These are phyloP conservation scores for Holotrichia oblita DNA, from an alignment of 1,140 invertebrate genomes.

Conservation along the genomic window DNA sequence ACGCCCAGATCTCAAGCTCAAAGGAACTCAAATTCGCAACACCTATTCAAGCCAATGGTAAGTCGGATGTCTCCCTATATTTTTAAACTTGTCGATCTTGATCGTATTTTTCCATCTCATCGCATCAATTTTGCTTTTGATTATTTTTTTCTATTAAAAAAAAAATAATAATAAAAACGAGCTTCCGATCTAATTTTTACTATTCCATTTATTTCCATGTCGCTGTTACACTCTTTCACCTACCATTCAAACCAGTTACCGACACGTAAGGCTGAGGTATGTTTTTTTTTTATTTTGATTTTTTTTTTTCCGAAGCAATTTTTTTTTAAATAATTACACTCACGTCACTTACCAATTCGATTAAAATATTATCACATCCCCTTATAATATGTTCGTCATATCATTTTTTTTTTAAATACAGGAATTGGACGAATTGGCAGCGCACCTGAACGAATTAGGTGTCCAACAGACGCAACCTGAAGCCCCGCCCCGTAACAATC, in stretches of 20 bases:
- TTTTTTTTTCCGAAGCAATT: slow-evolving; percentile 45
- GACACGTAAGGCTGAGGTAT: slow-evolving; percentile 86
- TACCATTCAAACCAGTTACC: slow-evolving; percentile 70
- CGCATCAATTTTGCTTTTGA: too few species aligned
- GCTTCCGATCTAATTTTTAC: slow-evolving; percentile 59
- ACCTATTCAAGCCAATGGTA: slow-evolving; percentile 87
- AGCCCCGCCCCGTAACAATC: slow-evolving; percentile 66
- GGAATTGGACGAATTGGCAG: slow-evolving; percentile 93
- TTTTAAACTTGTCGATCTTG: too few species aligned
- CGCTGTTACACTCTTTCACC: slow-evolving; percentile 53
- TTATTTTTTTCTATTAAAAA: too few species aligned
- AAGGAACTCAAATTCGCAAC: slow-evolving; percentile 77
- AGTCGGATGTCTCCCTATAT: too few species aligned
- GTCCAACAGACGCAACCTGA: slow-evolving; percentile 70
- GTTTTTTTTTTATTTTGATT: slow-evolving; percentile 51
- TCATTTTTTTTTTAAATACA: too few species aligned
- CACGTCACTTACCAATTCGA: too few species aligned
- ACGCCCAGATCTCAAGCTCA: slow-evolving; percentile 62
- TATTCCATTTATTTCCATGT: slow-evolving; percentile 60
- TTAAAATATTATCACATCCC: too few species aligned
- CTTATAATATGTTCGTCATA: too few species aligned
- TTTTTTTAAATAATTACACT: neutral
- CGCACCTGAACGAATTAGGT: slow-evolving; percentile 91
- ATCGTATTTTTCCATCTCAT: too few species aligned
- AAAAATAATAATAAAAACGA: too few species aligned